These are phyloP conservation scores for Coptodon bakossiorum DNA, from an alignment of 2,113 vertebrate genomes.

Conservation along the genomic window DNA sequence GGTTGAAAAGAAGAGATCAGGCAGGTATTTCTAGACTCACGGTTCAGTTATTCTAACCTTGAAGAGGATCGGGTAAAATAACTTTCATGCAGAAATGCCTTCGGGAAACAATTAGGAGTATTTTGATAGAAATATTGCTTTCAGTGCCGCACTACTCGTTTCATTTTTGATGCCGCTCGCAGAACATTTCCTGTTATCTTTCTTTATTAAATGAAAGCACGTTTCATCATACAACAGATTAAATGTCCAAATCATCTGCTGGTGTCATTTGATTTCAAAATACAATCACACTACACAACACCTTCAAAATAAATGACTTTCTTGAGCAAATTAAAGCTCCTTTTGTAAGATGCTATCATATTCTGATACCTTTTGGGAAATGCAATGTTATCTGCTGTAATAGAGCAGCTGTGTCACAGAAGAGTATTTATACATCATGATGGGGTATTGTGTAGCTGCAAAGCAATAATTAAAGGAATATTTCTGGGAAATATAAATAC, in stretches of 20 bases:
- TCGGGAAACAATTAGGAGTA: background rate
- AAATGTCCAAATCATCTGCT: background rate
- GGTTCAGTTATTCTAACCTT: background rate
- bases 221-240: background rate
- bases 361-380: background rate
- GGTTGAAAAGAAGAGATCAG: background rate
- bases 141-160: background rate
- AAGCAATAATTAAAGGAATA: background rate
- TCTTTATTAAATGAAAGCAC: background rate
- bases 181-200: background rate
- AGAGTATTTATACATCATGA: background rate
- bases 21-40: background rate
- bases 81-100: background rate
- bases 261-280: background rate
- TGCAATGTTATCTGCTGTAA: background rate
- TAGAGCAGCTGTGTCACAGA: background rate
- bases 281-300: background rate
- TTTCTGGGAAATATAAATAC: background rate
- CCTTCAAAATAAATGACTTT: background rate
- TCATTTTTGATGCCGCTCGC: background rate
- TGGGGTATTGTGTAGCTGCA: background rate
- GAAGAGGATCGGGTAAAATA: background rate
- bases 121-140: background rate
- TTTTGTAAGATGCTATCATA: background rate
- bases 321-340: background rate